These are phyloP conservation scores for Trissolcus brochymenae DNA, from an alignment of 2,888 invertebrate genomes.

Conservation along the genomic window DNA sequence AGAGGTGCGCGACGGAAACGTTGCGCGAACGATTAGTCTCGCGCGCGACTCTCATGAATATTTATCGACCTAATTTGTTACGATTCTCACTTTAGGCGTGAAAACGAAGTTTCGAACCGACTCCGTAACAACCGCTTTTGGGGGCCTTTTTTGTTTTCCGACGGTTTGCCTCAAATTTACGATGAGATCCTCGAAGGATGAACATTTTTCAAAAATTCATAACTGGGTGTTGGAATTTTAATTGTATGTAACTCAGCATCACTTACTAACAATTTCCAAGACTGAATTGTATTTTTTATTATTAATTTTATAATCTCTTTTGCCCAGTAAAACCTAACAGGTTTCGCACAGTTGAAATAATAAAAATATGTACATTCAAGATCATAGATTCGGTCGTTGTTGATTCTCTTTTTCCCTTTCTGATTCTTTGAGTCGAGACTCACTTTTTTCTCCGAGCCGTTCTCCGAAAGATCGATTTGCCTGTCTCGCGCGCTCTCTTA, in stretches of 20 bases:
- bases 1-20: slow-evolving; percentile 41
- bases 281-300: too few species aligned
- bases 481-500: slow-evolving; percentile 55
- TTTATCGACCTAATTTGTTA: slow-evolving; percentile 70
- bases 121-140: slow-evolving; percentile 42
- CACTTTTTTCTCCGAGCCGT: slow-evolving; percentile 47
- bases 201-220: too few species aligned
- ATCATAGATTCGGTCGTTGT: slow-evolving; percentile 7
- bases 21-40: slow-evolving; percentile 61
- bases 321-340: too few species aligned
- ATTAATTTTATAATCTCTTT: too few species aligned
- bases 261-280: too few species aligned
- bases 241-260: not conserved
- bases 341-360: too few species aligned
- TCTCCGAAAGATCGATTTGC: slow-evolving; percentile 53
- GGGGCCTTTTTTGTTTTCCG: slow-evolving; percentile 26
- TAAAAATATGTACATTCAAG: not conserved
- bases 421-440: slow-evolving; percentile 28
- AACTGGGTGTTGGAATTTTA: not conserved
- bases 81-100: slow-evolving; percentile 63
- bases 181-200: not conserved
- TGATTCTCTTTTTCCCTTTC: slow-evolving; percentile 13
- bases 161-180: too few species aligned
- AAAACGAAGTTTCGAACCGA: slow-evolving; percentile 54
- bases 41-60: slow-evolving; percentile 70